phyloP scores from a whole-genome alignment of 92 coral and sea anemone species.

The Heteractis magnifica region DNA sequence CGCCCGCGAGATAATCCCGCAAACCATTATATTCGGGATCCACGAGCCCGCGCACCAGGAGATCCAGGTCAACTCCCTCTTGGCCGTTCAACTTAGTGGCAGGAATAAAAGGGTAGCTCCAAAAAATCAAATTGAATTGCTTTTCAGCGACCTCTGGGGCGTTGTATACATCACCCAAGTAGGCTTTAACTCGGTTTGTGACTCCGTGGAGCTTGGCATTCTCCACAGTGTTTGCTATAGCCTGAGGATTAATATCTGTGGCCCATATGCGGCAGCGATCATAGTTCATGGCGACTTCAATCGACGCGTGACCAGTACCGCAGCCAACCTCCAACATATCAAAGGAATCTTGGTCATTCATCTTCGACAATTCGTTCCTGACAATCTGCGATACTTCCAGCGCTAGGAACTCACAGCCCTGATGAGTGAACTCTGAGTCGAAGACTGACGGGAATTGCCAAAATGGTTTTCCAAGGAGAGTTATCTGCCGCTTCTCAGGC shows the following conservation, averaged over 20 bases:
- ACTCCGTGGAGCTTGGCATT: conserved; percentile 52
- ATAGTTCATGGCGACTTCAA: conserved; percentile 39
- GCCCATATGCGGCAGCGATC: conserved; percentile 53
- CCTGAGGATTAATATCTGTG: conserved; percentile 48
- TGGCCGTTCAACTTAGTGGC: conserved; percentile 21
- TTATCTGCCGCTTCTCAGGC: conserved; percentile 39
- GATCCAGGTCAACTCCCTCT: conserved; percentile 23
- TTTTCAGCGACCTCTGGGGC: conserved; percentile 36
- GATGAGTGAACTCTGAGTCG: conserved; percentile 44
- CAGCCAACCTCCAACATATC: conserved; percentile 56
- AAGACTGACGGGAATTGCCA: conserved; percentile 56
- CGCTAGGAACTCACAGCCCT: conserved; percentile 33
- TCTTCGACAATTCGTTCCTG: conserved; percentile 25
- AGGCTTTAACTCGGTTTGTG: conserved; percentile 41
- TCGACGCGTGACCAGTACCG: conserved; percentile 50
- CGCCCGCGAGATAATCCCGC: conserved; percentile 52
- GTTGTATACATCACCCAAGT: conserved; percentile 47
- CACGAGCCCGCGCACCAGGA: conserved; percentile 49
- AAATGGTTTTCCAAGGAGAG: conserved; percentile 44
- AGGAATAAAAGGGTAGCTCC: conserved; percentile 52
- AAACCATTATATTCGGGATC: conserved; percentile 52
- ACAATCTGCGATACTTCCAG: conserved; percentile 31
- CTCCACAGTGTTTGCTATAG: conserved; percentile 53
- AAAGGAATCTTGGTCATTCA: conserved; percentile 18
- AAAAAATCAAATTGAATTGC: conserved; percentile 51